Base-by-base conservation (phyloP, 2,888 invertebrate genomes). In the Chydorus sphaericus region DNA sequence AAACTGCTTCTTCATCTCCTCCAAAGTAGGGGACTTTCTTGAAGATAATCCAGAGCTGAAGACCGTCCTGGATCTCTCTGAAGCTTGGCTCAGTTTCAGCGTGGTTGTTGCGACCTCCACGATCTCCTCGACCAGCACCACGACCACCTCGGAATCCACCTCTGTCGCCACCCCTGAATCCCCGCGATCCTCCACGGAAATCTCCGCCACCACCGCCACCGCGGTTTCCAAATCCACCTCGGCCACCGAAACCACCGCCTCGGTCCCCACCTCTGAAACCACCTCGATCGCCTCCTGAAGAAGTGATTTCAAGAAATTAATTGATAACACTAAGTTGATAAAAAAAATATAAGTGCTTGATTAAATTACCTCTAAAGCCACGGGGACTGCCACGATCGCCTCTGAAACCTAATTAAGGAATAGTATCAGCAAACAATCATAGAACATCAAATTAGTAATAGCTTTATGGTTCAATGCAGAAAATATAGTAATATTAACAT, bases 171-270 rank as follows among this genome's bases (percentile, higher is more conserved):
- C 52, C 52, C 5, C 18, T 20, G 37, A 16, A 38, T 26, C 52
- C 4, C 53, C 53, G 8, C 37, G 53, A 7, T 20, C 16, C 38
- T n/a, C 53, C 53, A 14, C 53, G 53, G n/a, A 53, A 53, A n/a
- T n/a, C 26, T 37, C 53, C 53, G 20, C 53, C 23, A 23, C 16
- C 49, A 14, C 49, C 49, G 23, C 52, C 30, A 33, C 31, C 33
- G n/a, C n/a, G n/a, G n/a, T n/a, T n/a, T n/a, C n/a, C n/a, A n/a
- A n/a, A n/a, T n/a, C n/a, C n/a, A 20, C 52, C 52, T 33, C 52
- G 38, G 23, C 26, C 26, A 11, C 38, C 44, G 14, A 23, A 28
- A 37, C 38, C 37, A 2, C 53, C 53, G 5, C 53, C 53, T 26
- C 37, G 53, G 28, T 26, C 20, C 11, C 52, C 52, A 36, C 53